Conservation (phyloP, 1,140 invertebrate species). For the Cydia amplana region DNA sequence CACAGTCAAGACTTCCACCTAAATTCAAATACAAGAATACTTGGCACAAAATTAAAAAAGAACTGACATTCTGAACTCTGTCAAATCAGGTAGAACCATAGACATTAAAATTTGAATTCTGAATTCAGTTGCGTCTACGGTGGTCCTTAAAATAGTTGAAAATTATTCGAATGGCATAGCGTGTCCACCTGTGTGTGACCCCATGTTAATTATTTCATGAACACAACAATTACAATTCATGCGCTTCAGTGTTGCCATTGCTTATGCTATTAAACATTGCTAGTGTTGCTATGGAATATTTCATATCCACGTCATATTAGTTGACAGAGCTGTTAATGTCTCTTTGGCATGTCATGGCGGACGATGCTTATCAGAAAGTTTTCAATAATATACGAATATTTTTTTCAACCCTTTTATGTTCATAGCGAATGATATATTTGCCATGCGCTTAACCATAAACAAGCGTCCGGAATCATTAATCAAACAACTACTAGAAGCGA, state of each 20-base stretch:
- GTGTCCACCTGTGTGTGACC: slow-evolving; percentile 52
- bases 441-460: background rate
- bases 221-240: slow-evolving; percentile 52
- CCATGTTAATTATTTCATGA: slow-evolving; percentile 7
- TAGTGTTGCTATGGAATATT: slow-evolving; percentile 52
- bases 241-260: slow-evolving; percentile 52
- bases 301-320: slow-evolving; percentile 63
- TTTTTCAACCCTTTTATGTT: slow-evolving; percentile 59
- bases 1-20: too few relatives aligned
- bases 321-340: slow-evolving; percentile 73
- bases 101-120: background rate
- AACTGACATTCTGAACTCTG: too few relatives aligned
- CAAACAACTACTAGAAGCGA: slow-evolving; percentile 38
- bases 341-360: slow-evolving; percentile 70
- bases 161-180: slow-evolving; percentile 28
- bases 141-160: background rate
- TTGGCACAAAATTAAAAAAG: too few relatives aligned
- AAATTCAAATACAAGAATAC: too few relatives aligned
- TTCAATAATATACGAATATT: slow-evolving; percentile 63
- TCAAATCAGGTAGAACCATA: too few relatives aligned
- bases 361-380: slow-evolving; percentile 59
- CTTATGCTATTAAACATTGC: slow-evolving; percentile 26
- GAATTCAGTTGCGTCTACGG: background rate
- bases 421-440: slow-evolving; percentile 38
- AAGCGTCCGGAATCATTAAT: background rate